Percentiles rank a stretch among this genome's conserved stretches.
phyloP scores from a whole-genome alignment of 1,140 invertebrate species.

The Bombus confusus region DNA sequence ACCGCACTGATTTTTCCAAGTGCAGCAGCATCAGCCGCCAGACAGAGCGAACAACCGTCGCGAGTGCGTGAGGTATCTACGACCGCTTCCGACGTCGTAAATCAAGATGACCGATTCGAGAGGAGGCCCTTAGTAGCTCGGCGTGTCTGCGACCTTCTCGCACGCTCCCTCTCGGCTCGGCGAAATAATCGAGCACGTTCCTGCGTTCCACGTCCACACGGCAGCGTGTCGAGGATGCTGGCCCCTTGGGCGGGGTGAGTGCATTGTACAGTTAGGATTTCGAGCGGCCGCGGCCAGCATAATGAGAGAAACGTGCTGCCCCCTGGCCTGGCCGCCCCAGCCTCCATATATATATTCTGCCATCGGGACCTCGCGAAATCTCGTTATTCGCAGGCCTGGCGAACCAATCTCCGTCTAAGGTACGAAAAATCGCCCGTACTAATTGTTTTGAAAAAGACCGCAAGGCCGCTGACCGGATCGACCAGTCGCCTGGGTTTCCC shows the following conservation, averaged over 20 bases:
- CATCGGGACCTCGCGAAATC: constrained; percentile 42
- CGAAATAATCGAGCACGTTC: constrained; percentile 68
- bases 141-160: constrained; percentile 57
- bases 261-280: constrained; percentile 76
- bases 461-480: constrained; percentile 41
- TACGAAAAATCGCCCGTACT: constrained; percentile 56
- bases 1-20: neutral
- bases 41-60: neutral
- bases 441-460: constrained; percentile 52
- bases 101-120: constrained; percentile 58
- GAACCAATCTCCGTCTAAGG: neutral
- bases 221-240: constrained; percentile 41
- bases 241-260: constrained; percentile 73
- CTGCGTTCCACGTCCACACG: constrained; percentile 55
- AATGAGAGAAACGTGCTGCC: constrained; percentile 77
- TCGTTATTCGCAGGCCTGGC: neutral
- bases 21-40: neutral
- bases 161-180: constrained; percentile 58
- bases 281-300: constrained; percentile 67
- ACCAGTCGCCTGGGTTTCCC: constrained; percentile 26
- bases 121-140: constrained; percentile 38
- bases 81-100: constrained; percentile 42
- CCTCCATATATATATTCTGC: constrained; percentile 44
- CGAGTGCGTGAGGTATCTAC: constrained; percentile 22
- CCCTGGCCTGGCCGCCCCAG: constrained; percentile 63